Evolutionary conservation across 2,888 invertebrate genomes (phyloP), one percentile per base, ranked within the genome.

Genomic region (Campoplex nolae): DNA sequence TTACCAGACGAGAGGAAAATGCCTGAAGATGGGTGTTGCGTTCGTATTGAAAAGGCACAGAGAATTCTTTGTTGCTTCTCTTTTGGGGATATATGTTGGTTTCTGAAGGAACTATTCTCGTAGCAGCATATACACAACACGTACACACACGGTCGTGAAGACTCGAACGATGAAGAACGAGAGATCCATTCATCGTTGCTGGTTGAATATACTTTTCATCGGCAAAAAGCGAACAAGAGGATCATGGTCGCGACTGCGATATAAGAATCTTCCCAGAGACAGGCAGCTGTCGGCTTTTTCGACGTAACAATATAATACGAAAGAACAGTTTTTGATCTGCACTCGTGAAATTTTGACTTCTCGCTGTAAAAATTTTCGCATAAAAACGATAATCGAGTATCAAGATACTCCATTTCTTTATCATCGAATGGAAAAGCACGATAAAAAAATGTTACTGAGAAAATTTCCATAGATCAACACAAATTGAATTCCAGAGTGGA

Each of bases 41-140:
- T 71, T 58, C 51, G 28, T 45, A 51, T 51, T 68, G 67, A 67
- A 77, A 77, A 81, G 56, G 73, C 84, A 86, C 83, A 77, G 89
- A 78, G 82, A 84, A 62, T 32, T 84, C 89, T 91, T 91, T 91
- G 91, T 91, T 90, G 88, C 86, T 70, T 88, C 68, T 75, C 56
- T 83, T 78, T 86, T 71, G 62, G 48, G 81, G 42, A 62, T 82
- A 67, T 67, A 51, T 18, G 71, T 68, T 65, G 75, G 65, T 75
- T 68, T 82, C 42, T 45, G 67, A 67, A 45, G 35, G 73, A 38
- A 18, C 32, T 68, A 62, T 62, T 54, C 58, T 56, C 56, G 54
- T 35, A 48, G 79, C 58, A 58, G 58, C 58, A 62, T 23, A 23
- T 23, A 23, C 62, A 45, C 58, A 76, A 45, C 58, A 76, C 62